These are phyloP conservation scores for Galago senegalensis DNA, from an alignment of 2,797 vertebrate species.

Conservation along the genomic window DNA sequence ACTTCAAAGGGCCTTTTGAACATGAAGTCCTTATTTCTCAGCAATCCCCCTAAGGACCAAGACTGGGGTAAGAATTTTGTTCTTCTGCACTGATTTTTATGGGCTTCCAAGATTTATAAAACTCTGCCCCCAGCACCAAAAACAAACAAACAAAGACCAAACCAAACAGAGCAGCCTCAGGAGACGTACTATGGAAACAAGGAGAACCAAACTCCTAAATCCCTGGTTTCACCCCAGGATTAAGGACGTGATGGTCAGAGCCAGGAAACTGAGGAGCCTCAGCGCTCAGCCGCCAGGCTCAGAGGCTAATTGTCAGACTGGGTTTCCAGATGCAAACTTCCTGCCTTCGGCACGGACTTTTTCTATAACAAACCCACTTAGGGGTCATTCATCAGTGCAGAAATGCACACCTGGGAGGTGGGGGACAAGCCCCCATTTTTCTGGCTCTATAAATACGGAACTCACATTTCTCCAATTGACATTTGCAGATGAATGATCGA, in stretches of 20 bases:
- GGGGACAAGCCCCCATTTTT: constrained; percentile 79
- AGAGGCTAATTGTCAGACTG: constrained; percentile 60
- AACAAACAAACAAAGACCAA: constrained; percentile 39
- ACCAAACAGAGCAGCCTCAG: background rate
- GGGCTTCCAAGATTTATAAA: constrained; percentile 57
- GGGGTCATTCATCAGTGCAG: constrained; percentile 82
- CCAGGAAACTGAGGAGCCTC: constrained; percentile 3
- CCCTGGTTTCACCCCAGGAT: background rate
- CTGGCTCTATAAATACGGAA: constrained; percentile 81
- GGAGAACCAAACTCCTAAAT: constrained; percentile 28
- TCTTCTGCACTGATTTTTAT: constrained; percentile 40
- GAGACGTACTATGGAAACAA: background rate
- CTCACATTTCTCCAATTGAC: constrained; percentile 76
- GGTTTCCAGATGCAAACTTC: constrained; percentile 74
- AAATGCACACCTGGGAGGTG: constrained; percentile 83
- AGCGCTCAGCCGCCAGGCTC: background rate
- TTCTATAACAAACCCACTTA: constrained; percentile 76
- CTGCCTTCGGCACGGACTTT: constrained; percentile 71
- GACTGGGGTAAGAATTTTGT: background rate
- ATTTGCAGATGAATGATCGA: constrained; percentile 74
- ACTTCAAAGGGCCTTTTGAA: background rate
- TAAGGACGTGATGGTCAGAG: constrained; percentile 1
- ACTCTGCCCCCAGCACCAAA: background rate
- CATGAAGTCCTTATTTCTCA: background rate
- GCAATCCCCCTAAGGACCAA: background rate